These are phyloP conservation scores for Zeus faber DNA, from an alignment of 2,113 vertebrate genomes.

Conservation along the genomic window DNA sequence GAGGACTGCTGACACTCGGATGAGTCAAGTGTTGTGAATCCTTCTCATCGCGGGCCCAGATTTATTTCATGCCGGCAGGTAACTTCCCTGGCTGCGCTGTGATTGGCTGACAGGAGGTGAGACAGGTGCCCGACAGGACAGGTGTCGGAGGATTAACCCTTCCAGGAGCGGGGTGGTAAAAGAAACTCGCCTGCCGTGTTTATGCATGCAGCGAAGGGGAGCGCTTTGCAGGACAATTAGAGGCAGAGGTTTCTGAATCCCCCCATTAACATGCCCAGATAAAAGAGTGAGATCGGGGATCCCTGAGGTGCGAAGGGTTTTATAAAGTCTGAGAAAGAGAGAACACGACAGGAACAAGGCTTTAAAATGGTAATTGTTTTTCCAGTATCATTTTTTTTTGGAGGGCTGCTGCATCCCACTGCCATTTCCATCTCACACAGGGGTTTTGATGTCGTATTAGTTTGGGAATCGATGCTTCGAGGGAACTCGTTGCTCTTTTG, in stretches of 20 bases:
- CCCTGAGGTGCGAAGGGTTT: constrained; percentile 54
- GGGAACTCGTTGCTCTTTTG: background rate
- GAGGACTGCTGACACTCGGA: constrained; percentile 39
- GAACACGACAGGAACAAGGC: constrained; percentile 19
- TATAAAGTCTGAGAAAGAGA: constrained; percentile 38
- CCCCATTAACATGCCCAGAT: constrained; percentile 47
- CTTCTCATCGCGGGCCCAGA: constrained; percentile 33
- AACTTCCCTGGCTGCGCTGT: constrained; percentile 48
- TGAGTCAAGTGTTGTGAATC: constrained; percentile 71
- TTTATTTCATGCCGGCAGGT: constrained; percentile 65
- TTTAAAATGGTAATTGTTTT: constrained; percentile 70
- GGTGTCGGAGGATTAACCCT: constrained; percentile 70
- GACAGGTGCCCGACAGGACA: constrained; percentile 80
- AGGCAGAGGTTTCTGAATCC: constrained; percentile 28
- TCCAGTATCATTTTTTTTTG: constrained; percentile 52
- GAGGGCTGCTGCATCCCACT: constrained; percentile 9
- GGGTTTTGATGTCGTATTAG: constrained; percentile 60
- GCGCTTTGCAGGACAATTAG: constrained; percentile 59
- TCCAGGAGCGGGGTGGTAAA: constrained; percentile 43
- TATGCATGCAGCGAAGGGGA: constrained; percentile 14
- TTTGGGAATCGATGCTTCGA: constrained; percentile 1
- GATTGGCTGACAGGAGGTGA: constrained; percentile 69
- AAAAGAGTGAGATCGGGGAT: constrained; percentile 56
- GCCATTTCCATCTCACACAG: constrained; percentile 7
- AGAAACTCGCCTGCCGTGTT: constrained; percentile 50